These are phyloP conservation scores for Phoeniculus purpureus DNA, from an alignment of 2,797 vertebrate genomes.

Conservation along the genomic window DNA sequence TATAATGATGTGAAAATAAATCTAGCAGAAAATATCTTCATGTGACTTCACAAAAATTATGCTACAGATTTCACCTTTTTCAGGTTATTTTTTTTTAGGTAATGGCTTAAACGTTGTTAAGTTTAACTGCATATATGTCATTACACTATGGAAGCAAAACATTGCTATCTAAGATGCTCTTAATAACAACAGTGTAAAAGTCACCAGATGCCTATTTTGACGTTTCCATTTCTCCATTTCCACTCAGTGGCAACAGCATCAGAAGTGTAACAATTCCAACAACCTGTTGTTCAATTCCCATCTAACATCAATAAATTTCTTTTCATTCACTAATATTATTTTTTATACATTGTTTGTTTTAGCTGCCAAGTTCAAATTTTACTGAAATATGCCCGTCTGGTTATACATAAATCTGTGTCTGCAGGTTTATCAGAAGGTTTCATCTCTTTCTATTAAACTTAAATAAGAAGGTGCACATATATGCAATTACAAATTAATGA, in stretches of 20 bases:
- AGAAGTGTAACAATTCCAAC: not conserved
- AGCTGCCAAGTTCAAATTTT: slow-evolving; percentile 25
- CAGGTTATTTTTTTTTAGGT: not conserved
- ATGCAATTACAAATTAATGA: slow-evolving; percentile 10
- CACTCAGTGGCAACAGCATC: not conserved
- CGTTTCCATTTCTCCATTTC: not conserved
- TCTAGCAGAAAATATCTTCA: not conserved
- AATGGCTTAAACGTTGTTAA: not conserved
- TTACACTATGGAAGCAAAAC: not conserved
- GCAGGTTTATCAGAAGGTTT: not conserved
- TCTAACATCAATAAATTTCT: not conserved
- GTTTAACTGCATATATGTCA: not conserved
- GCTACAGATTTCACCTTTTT: not conserved
- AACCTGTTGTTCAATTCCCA: not conserved
- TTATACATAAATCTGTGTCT: not conserved
- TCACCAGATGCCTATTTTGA: not conserved
- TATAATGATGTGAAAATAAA: not conserved
- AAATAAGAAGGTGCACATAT: not conserved
- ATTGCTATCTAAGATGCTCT: not conserved
- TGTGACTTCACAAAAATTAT: not conserved
- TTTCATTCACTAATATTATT: not conserved
- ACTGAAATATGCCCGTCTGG: not conserved
- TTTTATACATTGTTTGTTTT: slow-evolving; percentile 17
- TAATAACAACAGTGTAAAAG: not conserved
- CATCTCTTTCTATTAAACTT: not conserved